phyloP scores from a whole-genome alignment of 2,797 vertebrate species.

The Poeciliopsis turneri region DNA sequence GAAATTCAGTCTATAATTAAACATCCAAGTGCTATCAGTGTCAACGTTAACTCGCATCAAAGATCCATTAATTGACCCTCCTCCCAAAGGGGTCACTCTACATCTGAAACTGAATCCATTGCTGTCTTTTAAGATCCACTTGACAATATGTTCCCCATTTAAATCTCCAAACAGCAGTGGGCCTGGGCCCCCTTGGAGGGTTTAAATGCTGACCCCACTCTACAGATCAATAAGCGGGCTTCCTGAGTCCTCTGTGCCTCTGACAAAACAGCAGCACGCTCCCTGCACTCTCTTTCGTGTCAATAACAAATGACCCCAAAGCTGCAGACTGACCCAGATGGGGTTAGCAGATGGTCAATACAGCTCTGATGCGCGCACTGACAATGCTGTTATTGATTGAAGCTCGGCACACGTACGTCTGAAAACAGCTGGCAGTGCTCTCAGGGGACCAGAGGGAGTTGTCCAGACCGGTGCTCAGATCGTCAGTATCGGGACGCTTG shows the following conservation, averaged over 20 bases:
- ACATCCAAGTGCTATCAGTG: conserved; percentile 7
- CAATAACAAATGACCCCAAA: conserved; percentile 54
- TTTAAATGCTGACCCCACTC: conserved; percentile 18
- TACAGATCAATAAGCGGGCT: conserved; percentile 62
- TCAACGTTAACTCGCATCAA: neutral
- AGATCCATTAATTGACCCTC: conserved; percentile 5
- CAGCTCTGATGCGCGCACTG: conserved; percentile 42
- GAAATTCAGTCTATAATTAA: conserved; percentile 1
- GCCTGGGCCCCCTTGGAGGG: conserved; percentile 14
- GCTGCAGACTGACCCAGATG: conserved; percentile 44
- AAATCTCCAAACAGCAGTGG: conserved; percentile 33
- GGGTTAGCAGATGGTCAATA: conserved; percentile 63
- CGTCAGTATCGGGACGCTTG: neutral
- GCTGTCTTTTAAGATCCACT: conserved; percentile 37
- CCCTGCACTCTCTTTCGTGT: conserved; percentile 43
- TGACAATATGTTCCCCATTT: conserved; percentile 45
- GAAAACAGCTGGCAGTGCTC: conserved; percentile 50
- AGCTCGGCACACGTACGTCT: conserved; percentile 27
- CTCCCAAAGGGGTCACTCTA: conserved; percentile 13
- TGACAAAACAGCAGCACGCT: conserved; percentile 30
- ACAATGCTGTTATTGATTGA: conserved; percentile 67
- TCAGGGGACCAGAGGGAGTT: neutral
- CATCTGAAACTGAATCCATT: conserved; percentile 47
- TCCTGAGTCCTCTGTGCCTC: conserved; percentile 42
- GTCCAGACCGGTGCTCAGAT: conserved; percentile 5